A percentile compares a stretch with the other conserved stretches of the same genome.
Evolutionary conservation across 2,888 invertebrate genomes (phyloP).

Genomic region (Apodemia zela): DNA sequence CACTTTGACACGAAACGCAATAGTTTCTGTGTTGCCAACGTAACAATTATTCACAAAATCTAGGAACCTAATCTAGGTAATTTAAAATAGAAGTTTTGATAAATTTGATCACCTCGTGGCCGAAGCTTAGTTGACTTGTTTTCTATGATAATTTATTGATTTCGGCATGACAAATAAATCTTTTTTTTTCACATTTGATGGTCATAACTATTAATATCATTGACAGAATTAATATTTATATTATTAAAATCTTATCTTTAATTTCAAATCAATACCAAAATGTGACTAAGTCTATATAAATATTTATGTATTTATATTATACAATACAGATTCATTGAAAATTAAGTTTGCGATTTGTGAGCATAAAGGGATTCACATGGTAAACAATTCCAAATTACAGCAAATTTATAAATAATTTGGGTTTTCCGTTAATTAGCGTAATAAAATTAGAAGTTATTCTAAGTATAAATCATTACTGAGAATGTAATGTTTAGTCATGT

Average conservation of each 20-base stretch:
- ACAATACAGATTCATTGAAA: too few relatives aligned
- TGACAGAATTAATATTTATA: neutral
- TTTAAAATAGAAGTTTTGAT: too few relatives aligned
- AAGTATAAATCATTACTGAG: conserved; percentile 34
- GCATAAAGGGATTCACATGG: too few relatives aligned
- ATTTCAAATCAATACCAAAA: neutral
- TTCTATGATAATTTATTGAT: neutral
- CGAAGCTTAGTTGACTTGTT: neutral
- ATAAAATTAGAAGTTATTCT: conserved; percentile 31
- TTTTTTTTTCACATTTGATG: neutral
- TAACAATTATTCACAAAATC: too few relatives aligned
- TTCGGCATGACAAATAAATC: neutral
- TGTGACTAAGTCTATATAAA: neutral
- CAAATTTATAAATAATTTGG: conserved; percentile 23
- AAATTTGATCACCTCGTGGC: neutral
- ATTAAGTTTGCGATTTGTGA: too few relatives aligned
- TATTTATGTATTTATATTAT: neutral
- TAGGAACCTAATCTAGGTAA: too few relatives aligned
- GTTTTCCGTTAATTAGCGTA: conserved; percentile 32
- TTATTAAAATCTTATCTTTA: too few relatives aligned
- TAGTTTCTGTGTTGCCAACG: too few relatives aligned
- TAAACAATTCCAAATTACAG: neutral
- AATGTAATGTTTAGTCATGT: conserved; percentile 43
- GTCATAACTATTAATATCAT: neutral
- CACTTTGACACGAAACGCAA: too few relatives aligned